Evolutionary conservation across 2,113 vertebrate species (phyloP).

Genomic region (Otis tarda): DNA sequence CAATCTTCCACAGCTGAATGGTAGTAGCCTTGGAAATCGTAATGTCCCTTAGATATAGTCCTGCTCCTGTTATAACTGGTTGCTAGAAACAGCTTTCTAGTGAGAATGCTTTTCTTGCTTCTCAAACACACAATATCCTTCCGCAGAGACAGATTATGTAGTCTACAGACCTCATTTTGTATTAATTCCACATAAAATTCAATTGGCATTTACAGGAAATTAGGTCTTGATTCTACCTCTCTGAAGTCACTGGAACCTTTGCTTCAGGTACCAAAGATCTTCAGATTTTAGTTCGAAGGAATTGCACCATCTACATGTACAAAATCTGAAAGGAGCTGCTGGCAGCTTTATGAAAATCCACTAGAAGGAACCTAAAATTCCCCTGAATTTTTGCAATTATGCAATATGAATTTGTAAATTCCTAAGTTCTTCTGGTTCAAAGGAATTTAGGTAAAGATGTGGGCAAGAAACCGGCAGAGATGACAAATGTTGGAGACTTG

Average conservation of each 20-base stretch:
- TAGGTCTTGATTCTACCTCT: neutral
- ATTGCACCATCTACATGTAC: neutral
- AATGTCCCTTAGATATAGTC: neutral
- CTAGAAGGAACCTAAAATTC: neutral
- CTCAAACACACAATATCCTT: neutral
- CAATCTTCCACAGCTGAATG: neutral
- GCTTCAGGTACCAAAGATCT: neutral
- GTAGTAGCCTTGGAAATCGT: neutral
- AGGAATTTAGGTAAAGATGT: neutral
- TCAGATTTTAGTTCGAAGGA: neutral
- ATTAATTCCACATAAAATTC: neutral
- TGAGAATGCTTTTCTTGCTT: neutral
- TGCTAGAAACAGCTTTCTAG: neutral
- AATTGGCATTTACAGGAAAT: neutral
- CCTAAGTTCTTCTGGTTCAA: neutral
- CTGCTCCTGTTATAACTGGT: neutral
- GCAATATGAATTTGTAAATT: neutral
- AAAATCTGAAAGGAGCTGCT: neutral
- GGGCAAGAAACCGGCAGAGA: neutral
- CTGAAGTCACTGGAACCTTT: neutral
- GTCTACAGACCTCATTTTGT: neutral
- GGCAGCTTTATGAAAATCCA: neutral
- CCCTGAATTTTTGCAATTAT: neutral
- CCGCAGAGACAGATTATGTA: neutral
- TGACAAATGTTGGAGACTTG: neutral